Conservation (phyloP, 1,140 invertebrate genomes). For the Heliconius congener region DNA sequence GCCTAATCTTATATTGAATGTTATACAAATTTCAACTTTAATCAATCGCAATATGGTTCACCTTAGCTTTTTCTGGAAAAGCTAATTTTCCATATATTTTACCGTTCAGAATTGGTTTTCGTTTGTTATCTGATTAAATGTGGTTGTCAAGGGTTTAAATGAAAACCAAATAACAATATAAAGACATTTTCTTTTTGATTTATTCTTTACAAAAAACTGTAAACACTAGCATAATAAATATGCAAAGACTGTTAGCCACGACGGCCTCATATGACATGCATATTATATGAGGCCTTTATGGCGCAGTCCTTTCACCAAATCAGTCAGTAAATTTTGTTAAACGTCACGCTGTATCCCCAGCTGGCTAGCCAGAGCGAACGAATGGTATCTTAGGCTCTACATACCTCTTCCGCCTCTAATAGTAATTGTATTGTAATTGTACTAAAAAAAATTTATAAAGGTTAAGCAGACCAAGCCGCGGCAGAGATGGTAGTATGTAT, state of each 20-base stretch:
- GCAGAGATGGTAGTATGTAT: not conserved
- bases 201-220: not conserved
- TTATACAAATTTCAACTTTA: not conserved
- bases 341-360: too few species aligned
- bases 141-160: conserved; percentile 8
- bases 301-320: too few species aligned
- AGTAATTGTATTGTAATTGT: too few species aligned
- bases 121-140: conserved; percentile 8
- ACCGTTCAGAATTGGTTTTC: conserved; percentile 1
- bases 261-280: too few species aligned
- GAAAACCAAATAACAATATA: conserved; percentile 1
- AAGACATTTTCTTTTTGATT: not conserved
- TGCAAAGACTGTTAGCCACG: too few species aligned
- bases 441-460: not conserved
- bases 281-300: too few species aligned
- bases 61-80: not conserved
- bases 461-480: too few species aligned
- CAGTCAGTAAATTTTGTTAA: too few species aligned
- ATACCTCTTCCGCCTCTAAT: too few species aligned
- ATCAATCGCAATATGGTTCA: not conserved
- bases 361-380: too few species aligned
- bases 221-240: too few species aligned
- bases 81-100: not conserved
- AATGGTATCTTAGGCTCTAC: too few species aligned
- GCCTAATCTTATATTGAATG: not conserved